phyloP scores from a whole-genome alignment of 2,113 vertebrate genomes.

The Misgurnus mizolepis region DNA sequence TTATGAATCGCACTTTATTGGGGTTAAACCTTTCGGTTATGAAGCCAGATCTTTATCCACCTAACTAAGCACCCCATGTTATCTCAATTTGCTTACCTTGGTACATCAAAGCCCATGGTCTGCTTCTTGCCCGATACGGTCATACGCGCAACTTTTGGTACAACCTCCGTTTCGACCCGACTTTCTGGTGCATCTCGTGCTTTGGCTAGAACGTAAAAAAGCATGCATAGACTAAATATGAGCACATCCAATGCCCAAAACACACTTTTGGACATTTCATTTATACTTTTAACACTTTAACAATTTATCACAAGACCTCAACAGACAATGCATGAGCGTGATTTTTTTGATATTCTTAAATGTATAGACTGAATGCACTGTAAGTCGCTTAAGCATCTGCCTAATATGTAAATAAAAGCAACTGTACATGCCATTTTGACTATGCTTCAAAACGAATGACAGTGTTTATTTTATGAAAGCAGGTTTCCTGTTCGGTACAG shows the following conservation, averaged over 20 bases:
- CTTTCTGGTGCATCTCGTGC: conserved; percentile 73
- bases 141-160: conserved; percentile 97
- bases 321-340: no score
- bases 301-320: no score
- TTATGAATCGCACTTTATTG: neutral
- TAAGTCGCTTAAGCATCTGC: no score
- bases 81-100: conserved; percentile 76
- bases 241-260: neutral
- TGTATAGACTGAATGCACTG: no score
- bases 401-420: no score
- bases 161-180: conserved; percentile 85
- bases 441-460: neutral
- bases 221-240: conserved; percentile 7
- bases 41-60: neutral
- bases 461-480: conserved; percentile 17
- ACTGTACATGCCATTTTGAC: neutral
- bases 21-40: neutral
- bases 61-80: neutral
- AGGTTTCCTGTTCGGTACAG: conserved; percentile 30
- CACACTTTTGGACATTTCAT: neutral
- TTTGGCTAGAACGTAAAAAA: conserved; percentile 80
- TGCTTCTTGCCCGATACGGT: conserved; percentile 97
- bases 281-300: no score
- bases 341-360: no score
- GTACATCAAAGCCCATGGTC: conserved; percentile 95